These are phyloP conservation scores for Acestrorhynchus altus DNA, from an alignment of 2,797 vertebrate genomes.

Conservation along the genomic window DNA sequence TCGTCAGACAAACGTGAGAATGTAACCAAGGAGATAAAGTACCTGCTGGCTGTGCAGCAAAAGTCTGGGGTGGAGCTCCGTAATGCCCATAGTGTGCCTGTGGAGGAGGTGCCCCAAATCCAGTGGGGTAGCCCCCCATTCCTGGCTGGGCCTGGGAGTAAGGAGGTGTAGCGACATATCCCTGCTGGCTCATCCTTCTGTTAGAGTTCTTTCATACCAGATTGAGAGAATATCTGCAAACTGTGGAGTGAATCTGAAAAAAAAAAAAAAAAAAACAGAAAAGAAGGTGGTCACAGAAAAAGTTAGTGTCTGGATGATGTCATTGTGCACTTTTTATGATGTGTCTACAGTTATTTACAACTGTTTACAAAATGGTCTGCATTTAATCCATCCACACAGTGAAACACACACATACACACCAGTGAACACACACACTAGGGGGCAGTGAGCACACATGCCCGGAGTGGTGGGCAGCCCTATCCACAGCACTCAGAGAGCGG, in stretches of 20 bases:
- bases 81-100: slow-evolving; percentile 87
- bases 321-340: background rate
- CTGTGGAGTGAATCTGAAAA: slow-evolving; percentile 51
- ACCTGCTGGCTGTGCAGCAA: slow-evolving; percentile 81
- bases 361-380: too few species aligned
- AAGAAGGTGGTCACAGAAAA: too few species aligned
- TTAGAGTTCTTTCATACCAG: slow-evolving; percentile 74
- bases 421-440: too few species aligned
- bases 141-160: slow-evolving; percentile 92
- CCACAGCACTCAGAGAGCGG: too few species aligned
- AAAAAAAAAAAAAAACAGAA: too few species aligned
- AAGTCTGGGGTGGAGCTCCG: slow-evolving; percentile 77
- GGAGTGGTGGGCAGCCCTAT: too few species aligned
- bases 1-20: slow-evolving; percentile 1
- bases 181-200: slow-evolving; percentile 91
- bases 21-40: slow-evolving; percentile 22
- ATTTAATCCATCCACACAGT: too few species aligned
- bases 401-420: too few species aligned
- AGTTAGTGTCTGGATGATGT: background rate
- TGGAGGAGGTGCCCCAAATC: slow-evolving; percentile 77
- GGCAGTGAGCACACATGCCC: too few species aligned
- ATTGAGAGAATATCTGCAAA: slow-evolving; percentile 51
- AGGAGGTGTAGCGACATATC: slow-evolving; percentile 90
- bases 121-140: slow-evolving; percentile 84
- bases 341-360: too few species aligned